These are phyloP conservation scores for Onthophagus sagittarius DNA, from an alignment of 2,888 invertebrate genomes.

Conservation along the genomic window DNA sequence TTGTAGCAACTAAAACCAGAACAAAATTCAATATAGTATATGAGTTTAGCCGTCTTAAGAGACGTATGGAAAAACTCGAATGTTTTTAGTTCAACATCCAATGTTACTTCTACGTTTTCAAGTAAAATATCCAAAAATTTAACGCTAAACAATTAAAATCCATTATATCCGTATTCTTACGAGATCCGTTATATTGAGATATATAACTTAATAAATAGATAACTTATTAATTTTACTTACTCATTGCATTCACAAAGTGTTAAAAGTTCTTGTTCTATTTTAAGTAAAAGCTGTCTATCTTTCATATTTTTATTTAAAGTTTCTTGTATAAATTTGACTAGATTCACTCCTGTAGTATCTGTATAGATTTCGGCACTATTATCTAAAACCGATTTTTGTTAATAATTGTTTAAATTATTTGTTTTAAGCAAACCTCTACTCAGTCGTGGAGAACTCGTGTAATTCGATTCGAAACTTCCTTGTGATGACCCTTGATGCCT, in stretches of 20 bases:
- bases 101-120: too few relatives aligned
- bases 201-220: too few relatives aligned
- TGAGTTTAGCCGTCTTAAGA: too few relatives aligned
- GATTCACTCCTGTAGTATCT: conserved; percentile 74
- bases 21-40: too few relatives aligned
- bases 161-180: too few relatives aligned
- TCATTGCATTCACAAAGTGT: conserved; percentile 76
- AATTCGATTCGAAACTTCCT: conserved; percentile 52
- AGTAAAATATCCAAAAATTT: too few relatives aligned
- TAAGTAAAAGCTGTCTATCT: conserved; percentile 79
- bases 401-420: neutral
- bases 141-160: too few relatives aligned
- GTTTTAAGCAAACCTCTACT: conserved; percentile 50
- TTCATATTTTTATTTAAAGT: conserved; percentile 88
- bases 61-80: too few relatives aligned
- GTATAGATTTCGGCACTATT: conserved; percentile 72
- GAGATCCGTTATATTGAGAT: too few relatives aligned
- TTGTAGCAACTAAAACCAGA: too few relatives aligned
- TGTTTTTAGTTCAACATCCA: too few relatives aligned
- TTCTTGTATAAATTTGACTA: conserved; percentile 83
- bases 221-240: too few relatives aligned
- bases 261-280: conserved; percentile 84
- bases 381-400: conserved; percentile 51
- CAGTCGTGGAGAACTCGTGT: conserved; percentile 55
- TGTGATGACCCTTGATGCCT: conserved; percentile 47